Conservation (phyloP, 2,888 invertebrate species). For the Noctuana brunneofusca region DNA sequence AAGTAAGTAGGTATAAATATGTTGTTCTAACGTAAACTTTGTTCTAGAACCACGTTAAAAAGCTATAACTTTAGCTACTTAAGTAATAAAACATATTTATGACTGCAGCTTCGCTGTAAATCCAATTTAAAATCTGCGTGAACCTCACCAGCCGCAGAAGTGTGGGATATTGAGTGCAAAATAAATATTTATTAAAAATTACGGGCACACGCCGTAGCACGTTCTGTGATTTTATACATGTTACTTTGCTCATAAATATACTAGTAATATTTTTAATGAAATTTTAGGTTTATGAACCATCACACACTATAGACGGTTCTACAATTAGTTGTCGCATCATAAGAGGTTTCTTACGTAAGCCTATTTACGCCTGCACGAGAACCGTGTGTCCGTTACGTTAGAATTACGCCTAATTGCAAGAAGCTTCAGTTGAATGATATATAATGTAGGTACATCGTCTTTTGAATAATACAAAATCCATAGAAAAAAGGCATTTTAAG, state of each 20-base stretch:
- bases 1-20: not conserved
- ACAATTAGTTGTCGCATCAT: not conserved
- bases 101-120: slow-evolving; percentile 51
- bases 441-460: too few species aligned
- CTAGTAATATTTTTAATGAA: not conserved
- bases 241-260: not conserved
- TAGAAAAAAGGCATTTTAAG: too few species aligned
- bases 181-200: slow-evolving; percentile 2
- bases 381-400: too few species aligned
- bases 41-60: slow-evolving; percentile 12
- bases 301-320: not conserved
- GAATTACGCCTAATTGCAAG: too few species aligned
- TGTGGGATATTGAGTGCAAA: slow-evolving; percentile 49
- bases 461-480: too few species aligned
- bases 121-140: slow-evolving; percentile 63
- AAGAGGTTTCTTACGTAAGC: too few species aligned
- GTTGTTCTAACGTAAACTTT: not conserved
- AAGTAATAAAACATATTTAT: slow-evolving; percentile 29
- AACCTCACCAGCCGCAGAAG: slow-evolving; percentile 46
- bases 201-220: not conserved
- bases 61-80: slow-evolving; percentile 20
- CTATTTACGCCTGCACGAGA: too few species aligned
- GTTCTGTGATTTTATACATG: not conserved
- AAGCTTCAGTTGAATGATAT: too few species aligned
- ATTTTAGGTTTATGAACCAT: not conserved